A percentile compares a stretch with the other conserved stretches of the same genome.
Conservation (phyloP, 2,888 invertebrate species). For the Drosophila melanosoma region DNA sequence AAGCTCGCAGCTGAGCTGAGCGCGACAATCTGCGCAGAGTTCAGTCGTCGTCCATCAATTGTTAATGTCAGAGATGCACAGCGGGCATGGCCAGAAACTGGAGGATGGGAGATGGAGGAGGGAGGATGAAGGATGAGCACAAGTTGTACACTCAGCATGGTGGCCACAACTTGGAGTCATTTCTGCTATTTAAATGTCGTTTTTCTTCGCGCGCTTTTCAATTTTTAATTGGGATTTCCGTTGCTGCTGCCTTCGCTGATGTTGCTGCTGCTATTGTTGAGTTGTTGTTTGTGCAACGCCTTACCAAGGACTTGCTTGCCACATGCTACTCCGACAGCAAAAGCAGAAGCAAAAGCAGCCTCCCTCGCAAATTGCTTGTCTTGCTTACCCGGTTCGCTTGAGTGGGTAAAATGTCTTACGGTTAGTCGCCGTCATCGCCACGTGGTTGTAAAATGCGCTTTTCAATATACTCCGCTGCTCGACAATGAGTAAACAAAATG, state of each 20-base stretch:
- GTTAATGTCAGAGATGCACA: slow-evolving; percentile 74
- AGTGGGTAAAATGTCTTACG: slow-evolving; percentile 57
- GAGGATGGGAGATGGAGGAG: not conserved
- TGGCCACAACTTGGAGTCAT: slow-evolving; percentile 45
- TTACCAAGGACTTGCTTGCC: slow-evolving; percentile 31
- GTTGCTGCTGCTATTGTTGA: slow-evolving; percentile 11
- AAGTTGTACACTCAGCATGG: slow-evolving; percentile 54
- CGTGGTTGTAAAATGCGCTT: slow-evolving; percentile 74
- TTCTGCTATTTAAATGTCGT: slow-evolving; percentile 66
- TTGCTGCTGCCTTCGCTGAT: slow-evolving; percentile 25
- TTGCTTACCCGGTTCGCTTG: slow-evolving; percentile 46
- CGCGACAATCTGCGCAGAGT: slow-evolving; percentile 63
- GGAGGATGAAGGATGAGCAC: slow-evolving; percentile 45
- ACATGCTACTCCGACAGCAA: slow-evolving; percentile 10
- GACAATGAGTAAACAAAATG: slow-evolving; percentile 47
- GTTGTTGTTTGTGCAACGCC: slow-evolving; percentile 58
- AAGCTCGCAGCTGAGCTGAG: slow-evolving; percentile 66
- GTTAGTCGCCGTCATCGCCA: slow-evolving; percentile 47
- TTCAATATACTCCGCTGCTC: slow-evolving; percentile 54
- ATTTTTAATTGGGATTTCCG: slow-evolving; percentile 78
- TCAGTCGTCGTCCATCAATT: slow-evolving; percentile 71
- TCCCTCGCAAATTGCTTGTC: slow-evolving; percentile 37
- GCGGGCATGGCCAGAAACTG: slow-evolving; percentile 35
- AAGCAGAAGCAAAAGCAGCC: slow-evolving; percentile 2
- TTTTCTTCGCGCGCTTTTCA: slow-evolving; percentile 77